These are phyloP conservation scores for Periophthalmus modestus DNA, from an alignment of 2,113 vertebrate genomes.

Conservation along the genomic window DNA sequence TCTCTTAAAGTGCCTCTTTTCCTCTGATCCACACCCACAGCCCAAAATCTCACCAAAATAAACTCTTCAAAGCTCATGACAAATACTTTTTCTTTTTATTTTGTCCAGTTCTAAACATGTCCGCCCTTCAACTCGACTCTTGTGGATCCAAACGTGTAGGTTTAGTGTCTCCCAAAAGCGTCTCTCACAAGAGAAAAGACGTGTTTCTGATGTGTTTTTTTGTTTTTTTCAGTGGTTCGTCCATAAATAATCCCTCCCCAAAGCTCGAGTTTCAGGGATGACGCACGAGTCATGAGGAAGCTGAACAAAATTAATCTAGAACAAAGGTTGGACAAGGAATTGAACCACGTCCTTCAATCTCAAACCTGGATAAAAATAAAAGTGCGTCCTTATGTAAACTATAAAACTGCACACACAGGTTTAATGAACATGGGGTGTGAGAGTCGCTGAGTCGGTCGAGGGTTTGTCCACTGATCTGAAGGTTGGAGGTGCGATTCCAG, in stretches of 20 bases:
- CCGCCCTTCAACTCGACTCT: not conserved
- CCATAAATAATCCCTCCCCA: constrained; percentile 3
- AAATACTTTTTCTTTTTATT: not conserved
- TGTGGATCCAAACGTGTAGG: constrained; percentile 25
- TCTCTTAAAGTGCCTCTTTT: too few relatives aligned
- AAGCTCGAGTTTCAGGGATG: not conserved
- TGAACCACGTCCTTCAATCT: not conserved
- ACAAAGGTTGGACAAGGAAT: not conserved
- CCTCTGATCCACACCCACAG: not conserved
- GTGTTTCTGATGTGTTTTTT: constrained; percentile 11
- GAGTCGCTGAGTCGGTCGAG: too few relatives aligned
- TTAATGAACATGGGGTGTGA: too few relatives aligned
- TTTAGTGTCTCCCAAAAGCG: constrained; percentile 14
- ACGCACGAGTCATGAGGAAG: not conserved
- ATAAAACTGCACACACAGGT: too few relatives aligned
- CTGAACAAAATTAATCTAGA: not conserved
- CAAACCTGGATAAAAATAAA: not conserved
- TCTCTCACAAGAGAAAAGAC: constrained; percentile 12
- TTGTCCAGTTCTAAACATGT: not conserved
- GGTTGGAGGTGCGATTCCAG: too few relatives aligned
- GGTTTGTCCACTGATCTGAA: too few relatives aligned
- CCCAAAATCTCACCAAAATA: not conserved
- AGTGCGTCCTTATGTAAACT: too few relatives aligned
- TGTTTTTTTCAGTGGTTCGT: not conserved
- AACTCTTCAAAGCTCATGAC: not conserved